phyloP scores from a whole-genome alignment of 53 echinoderm and acorn worm species.

The Glandiceps talaboti region DNA sequence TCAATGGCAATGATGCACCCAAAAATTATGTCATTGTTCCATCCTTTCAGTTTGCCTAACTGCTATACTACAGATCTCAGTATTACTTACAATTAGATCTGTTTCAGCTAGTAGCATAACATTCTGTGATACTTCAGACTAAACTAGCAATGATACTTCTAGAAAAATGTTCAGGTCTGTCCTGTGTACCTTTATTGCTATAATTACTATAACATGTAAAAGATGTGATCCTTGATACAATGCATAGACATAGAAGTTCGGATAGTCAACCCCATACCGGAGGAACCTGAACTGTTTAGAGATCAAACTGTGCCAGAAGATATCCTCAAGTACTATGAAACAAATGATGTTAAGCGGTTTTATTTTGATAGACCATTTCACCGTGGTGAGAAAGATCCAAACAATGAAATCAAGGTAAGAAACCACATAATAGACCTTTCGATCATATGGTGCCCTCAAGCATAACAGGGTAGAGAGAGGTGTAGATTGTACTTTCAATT shows the following conservation, averaged over 20 bases:
- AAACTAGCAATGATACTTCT: too few relatives aligned
- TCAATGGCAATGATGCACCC: too few relatives aligned
- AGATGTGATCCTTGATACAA: background rate
- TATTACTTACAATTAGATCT: too few relatives aligned
- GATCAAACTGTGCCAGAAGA: conserved; percentile 50
- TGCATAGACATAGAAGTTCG: conserved; percentile 66
- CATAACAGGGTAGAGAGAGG: background rate
- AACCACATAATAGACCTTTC: conserved; percentile 64
- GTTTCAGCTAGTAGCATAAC: too few relatives aligned
- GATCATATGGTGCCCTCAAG: background rate
- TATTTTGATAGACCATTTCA: conserved; percentile 91
- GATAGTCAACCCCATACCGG: conserved; percentile 33
- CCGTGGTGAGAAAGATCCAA: conserved; percentile 67
- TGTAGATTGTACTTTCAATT: background rate
- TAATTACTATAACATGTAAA: too few relatives aligned
- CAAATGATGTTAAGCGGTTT: conserved; percentile 58
- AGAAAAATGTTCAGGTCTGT: too few relatives aligned
- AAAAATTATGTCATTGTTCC: too few relatives aligned
- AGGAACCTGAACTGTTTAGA: conserved; percentile 30
- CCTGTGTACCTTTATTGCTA: too few relatives aligned
- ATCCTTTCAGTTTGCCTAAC: too few relatives aligned
- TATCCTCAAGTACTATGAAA: conserved; percentile 65
- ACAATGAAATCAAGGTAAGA: conserved; percentile 1
- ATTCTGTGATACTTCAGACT: too few relatives aligned
- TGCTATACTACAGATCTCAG: too few relatives aligned